phyloP scores from a whole-genome alignment of 2,113 vertebrate species.

The Peromyscus leucopus region DNA sequence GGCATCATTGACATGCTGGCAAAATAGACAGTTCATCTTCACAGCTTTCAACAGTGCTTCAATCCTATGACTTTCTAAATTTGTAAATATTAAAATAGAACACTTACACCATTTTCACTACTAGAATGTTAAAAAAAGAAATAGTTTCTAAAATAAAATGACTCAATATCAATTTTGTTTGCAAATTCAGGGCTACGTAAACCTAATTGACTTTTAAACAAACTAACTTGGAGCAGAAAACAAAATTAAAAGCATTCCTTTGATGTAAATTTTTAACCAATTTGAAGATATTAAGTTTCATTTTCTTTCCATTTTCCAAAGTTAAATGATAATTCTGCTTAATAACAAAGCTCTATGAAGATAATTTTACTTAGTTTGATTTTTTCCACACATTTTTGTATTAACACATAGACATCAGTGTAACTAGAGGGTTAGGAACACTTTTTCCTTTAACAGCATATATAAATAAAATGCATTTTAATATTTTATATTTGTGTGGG shows the following conservation, averaged over 20 bases:
- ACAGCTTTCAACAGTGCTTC: slow-evolving; percentile 41
- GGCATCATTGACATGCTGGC: slow-evolving; percentile 19
- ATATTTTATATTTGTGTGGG: background rate
- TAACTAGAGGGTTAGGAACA: background rate
- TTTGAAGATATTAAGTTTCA: slow-evolving; percentile 68
- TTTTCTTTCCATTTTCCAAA: slow-evolving; percentile 61
- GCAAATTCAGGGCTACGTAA: slow-evolving; percentile 10
- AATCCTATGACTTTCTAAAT: slow-evolving; percentile 42
- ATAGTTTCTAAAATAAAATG: slow-evolving; percentile 47
- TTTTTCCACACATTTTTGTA: slow-evolving; percentile 44
- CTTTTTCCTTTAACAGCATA: background rate
- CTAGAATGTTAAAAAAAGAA: slow-evolving; percentile 13
- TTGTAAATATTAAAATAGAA: slow-evolving; percentile 64
- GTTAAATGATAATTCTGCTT: slow-evolving; percentile 13
- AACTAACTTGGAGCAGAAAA: slow-evolving; percentile 1
- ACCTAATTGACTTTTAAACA: slow-evolving; percentile 66
- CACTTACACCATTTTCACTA: background rate
- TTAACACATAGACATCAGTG: background rate
- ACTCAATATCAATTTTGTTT: slow-evolving; percentile 60
- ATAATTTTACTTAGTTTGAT: slow-evolving; percentile 5
- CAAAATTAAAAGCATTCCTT: slow-evolving; percentile 39
- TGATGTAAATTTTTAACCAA: slow-evolving; percentile 41
- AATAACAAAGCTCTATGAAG: background rate
- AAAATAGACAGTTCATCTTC: slow-evolving; percentile 43
- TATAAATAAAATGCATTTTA: background rate